Base-by-base conservation (phyloP, 1,140 invertebrate species). In the Tetramorium parvispinum region DNA sequence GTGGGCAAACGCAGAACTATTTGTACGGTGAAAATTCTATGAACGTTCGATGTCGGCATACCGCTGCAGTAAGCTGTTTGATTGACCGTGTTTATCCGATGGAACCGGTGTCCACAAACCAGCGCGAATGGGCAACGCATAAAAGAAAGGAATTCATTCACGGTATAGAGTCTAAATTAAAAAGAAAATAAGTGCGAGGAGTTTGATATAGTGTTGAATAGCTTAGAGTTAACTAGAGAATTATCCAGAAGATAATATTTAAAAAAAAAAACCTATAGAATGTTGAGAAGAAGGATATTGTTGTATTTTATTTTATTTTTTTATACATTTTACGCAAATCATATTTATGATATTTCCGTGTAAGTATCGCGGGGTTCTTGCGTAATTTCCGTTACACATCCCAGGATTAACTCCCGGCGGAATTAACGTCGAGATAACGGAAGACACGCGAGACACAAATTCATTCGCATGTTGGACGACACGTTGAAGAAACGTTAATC, bases 401-500 rank as follows among this genome's bases (percentile, higher is more conserved):
- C 8, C 16, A 16, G 53, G 24, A 32, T 32, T 75, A 77, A 49
- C 40, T 85, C 70, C 55, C 27, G 11, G 11, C n/a, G 11, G 55
- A 37, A 63, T 85, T 51, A 57, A 70, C 7, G 46, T 40, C 53
- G 40, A 53, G 37, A 59, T 21, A 37, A 37, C 18, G 27, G 24
- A 46, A 61, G 55, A 61, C 24, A n/a, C 18, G 81, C 43, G 46
- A 40, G 63, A 70, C n/a, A 1, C 46, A 55, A 24, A n/a, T 76
- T 57, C 51, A 55, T 18, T 70, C 68, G 40, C 81, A 73, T 21
- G 21, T 32, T 40, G 68, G 55, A 61, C 43, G 70, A 61, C 43
- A 40, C 24, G 27, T 61, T 61, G 70, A 85, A 85, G 55, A 70
- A 70, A 81, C 49, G 51, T 75, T 81, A 81, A 55, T 81, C 49